Base-by-base conservation (phyloP, 2,113 vertebrate species). In the Himantopus leucocephalus region DNA sequence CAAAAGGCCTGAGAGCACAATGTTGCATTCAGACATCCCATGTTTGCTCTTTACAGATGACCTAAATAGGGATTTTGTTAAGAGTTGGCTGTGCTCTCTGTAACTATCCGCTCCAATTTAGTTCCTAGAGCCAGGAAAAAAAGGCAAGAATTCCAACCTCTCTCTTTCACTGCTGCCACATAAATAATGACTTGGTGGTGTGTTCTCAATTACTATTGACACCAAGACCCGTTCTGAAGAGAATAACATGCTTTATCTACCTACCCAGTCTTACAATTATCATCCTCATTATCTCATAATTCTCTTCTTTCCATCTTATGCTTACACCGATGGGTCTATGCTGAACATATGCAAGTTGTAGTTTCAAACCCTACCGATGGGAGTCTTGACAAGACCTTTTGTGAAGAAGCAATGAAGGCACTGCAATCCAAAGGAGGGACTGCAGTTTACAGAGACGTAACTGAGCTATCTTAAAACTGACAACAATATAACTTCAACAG, bases 61-160 rank as follows among this genome's bases (percentile, higher is more conserved):
- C 89, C 72, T 84, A 94, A 97, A 95, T 23, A 74, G 68, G n/a
- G 64, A 94, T 95, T 94, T 94, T 83, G 63, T 90, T 80, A 85
- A 85, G 63, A 93, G 55, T 80, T 94, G 92, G 83, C 88, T 90
- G 58, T 47, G 78, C 26, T 79, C 5, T 93, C 88, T 90, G 35
- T 43, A 93, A 81, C 83, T 59, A 55, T 48, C 50, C 0, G 0
- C n/a, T 87, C 47, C 59, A 87, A 59, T 20, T 77, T 48, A 63
- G 59, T 55, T 89, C 64, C 60, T 73, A 67, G 66, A 81, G 83
- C 41, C 59, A 87, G 76, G 66, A 59, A 93, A 88, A 94, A 56
- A 62, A 78, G 85, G 56, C 34, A 88, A 80, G 68, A 89, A 86
- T 95, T 94, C 59, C 53, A 94, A n/a, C 9, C 29, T 74, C 71